Evolutionary conservation across 2,113 vertebrate genomes (phyloP).

Genomic region (Sterrhoptilus dennistouni): DNA sequence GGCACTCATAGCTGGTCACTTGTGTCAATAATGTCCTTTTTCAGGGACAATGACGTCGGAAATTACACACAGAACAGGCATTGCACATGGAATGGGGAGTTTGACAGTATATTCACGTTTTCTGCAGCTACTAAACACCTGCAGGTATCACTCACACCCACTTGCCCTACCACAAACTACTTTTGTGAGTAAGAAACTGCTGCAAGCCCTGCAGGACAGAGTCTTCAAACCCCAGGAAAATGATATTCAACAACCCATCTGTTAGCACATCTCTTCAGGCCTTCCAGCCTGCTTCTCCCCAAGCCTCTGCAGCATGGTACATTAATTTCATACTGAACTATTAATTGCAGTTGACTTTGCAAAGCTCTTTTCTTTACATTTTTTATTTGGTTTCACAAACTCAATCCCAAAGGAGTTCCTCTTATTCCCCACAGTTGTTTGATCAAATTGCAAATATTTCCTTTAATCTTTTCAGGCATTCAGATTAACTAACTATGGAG

Average conservation of each 20-base stretch:
- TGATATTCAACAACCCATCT: background rate
- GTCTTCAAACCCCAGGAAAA: background rate
- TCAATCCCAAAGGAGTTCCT: background rate
- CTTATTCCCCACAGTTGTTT: conserved; percentile 44
- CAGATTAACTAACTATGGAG: conserved; percentile 7
- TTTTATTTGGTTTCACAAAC: conserved; percentile 20
- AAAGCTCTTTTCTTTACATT: conserved; percentile 44
- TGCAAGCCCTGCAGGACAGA: background rate
- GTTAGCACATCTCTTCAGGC: background rate
- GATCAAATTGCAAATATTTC: conserved; percentile 52
- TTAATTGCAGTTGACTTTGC: conserved; percentile 60
- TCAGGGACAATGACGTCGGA: background rate
- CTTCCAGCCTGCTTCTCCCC: background rate
- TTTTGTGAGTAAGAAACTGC: background rate
- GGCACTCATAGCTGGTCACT: background rate
- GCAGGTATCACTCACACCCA: background rate
- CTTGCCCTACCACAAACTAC: background rate
- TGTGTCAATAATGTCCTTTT: background rate
- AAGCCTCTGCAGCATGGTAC: background rate
- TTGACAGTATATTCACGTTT: fast-evolving
- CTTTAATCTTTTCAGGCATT: conserved; percentile 54
- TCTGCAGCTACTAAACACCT: background rate
- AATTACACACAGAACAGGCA: background rate
- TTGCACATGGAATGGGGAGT: background rate
- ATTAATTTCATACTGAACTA: conserved; percentile 36